Evolutionary conservation across 2,797 vertebrate genomes (phyloP), one percentile per base, ranked within the genome.

Genomic region (Melanotaenia parkinsoni): DNA sequence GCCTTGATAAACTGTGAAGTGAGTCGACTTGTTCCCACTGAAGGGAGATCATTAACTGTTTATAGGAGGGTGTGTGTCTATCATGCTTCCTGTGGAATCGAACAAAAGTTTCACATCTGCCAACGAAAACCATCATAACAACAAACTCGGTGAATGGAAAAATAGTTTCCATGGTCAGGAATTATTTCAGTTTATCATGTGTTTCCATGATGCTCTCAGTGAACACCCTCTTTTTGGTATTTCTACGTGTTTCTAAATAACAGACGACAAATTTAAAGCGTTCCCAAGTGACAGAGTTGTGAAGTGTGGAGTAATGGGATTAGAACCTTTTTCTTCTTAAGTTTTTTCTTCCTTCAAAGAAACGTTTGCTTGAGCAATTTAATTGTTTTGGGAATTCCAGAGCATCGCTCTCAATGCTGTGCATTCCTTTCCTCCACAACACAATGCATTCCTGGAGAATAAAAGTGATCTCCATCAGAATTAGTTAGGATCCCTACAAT

Each of bases 391-490:
- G 68, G 73, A 87, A 90, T 91, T 91, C 88, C 87, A 70, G 83
- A 70, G 80, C 86, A 86, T 84, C 73, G 35, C 77, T 80, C 74
- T 88, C 70, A 89, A 88, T 85, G 85, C 83, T 57, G 63, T 8
- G 62, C 86, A 92, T 93, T 92, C 91, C 90, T 89, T 78, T 67
- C 84, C 78, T 68, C 33, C 22, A 70, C 76, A 78, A 72, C 82
- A 87, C 80, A 87, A 89, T 79, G 88, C 93, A 93, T 94, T 94
- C 93, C 93, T 86, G 75, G 58, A 58, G 87, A 89, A 90, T 88
- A 88, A 86, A 89, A 83, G 90, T 89, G 84, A 93, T 89, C 89
- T 92, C 87, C 90, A 86, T 91, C 88, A 91, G 90, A 91, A 90
- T 90, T 45, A 75, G 72, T 82, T 63, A 57, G 87, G 81, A 84